Evolutionary conservation across 1,140 invertebrate species (phyloP), one percentile per base, ranked within the genome.

Genomic region (Manduca sexta): DNA sequence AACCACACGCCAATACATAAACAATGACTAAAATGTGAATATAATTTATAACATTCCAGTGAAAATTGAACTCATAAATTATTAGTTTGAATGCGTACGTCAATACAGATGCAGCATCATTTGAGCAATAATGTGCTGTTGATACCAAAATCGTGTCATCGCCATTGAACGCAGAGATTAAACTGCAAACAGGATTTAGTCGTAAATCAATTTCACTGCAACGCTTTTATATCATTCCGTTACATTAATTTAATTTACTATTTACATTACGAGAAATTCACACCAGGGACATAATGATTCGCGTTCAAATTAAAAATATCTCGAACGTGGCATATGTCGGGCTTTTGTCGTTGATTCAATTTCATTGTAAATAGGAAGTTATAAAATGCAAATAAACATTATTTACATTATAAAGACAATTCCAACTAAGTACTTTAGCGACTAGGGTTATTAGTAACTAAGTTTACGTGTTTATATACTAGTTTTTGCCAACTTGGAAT

Each of bases 101-200:
- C 49, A 60, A 58, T 67, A 61, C 59, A 69, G 56, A 60, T 47
- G 44, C 54, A 39, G 33, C 49, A 63, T 60, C 59, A 77, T 74
- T 72, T 67, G 21, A 67, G 58, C 61, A 62, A 62, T 74, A 76
- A 78, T 71, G 53, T 74, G 53, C 55, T 45, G 64, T 64, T 79
- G 69, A 79, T 77, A 57, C 74, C 71, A 56, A 68, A 67, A 67
- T 72, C 79, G 79, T 83, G 79, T 77, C 75, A 63, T 67, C 57
- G 63, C 39, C 56, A 49, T 54, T 58, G 56, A 51, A 61, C 59
- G 67, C 52, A 42, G 67, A 77, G 79, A 79, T 83, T 83, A 83
- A 69, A 77, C 64, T 63, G 64, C 75, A 83, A 81, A 83, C 74
- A 83, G 66, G 69, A 67, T 78, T 82, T 73, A 74, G 62, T 68